Evolutionary conservation across 2,797 vertebrate species (phyloP).

Genomic region (Leptatherina wallacei): DNA sequence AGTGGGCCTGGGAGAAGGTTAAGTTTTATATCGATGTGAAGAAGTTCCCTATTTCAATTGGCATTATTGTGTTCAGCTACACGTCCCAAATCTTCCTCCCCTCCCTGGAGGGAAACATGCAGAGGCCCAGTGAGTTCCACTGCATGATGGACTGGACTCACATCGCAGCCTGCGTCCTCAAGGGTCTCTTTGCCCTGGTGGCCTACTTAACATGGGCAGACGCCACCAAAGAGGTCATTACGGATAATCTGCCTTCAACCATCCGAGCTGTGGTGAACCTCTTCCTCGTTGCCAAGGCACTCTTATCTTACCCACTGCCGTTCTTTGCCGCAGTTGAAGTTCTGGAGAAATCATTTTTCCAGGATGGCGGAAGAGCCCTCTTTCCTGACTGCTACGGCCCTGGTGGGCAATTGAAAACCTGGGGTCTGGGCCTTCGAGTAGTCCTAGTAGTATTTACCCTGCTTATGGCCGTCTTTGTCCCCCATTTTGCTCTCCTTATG

Average conservation of each 20-base stretch:
- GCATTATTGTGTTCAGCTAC: conserved; percentile 98
- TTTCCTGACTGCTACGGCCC: conserved; percentile 93
- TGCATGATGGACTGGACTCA: conserved; percentile 99
- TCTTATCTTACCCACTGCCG: conserved; percentile 92
- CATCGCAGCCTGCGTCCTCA: conserved; percentile 92
- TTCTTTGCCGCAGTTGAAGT: conserved; percentile 96
- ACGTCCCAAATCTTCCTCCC: conserved; percentile 97
- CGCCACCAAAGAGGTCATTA: conserved; percentile 94
- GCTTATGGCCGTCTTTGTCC: conserved; percentile 95
- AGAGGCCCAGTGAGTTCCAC: conserved; percentile 92
- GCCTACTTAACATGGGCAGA: conserved; percentile 97
- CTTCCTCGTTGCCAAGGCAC: conserved; percentile 93
- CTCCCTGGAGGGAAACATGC: conserved; percentile 96
- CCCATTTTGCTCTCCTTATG: conserved; percentile 95
- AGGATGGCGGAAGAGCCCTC: conserved; percentile 87
- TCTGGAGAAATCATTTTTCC: conserved; percentile 92
- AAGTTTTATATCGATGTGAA: conserved; percentile 97
- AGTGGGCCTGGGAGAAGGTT: conserved; percentile 97
- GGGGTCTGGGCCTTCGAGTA: conserved; percentile 91
- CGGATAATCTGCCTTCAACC: conserved; percentile 93
- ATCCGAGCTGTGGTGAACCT: conserved; percentile 94
- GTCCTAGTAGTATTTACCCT: conserved; percentile 91
- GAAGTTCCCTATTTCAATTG: conserved; percentile 96
- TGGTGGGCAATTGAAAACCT: conserved; percentile 88
- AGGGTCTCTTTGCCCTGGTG: conserved; percentile 93